Evolutionary conservation across 2,113 vertebrate genomes (phyloP).

Genomic region (Sakesphorus luctuosus): DNA sequence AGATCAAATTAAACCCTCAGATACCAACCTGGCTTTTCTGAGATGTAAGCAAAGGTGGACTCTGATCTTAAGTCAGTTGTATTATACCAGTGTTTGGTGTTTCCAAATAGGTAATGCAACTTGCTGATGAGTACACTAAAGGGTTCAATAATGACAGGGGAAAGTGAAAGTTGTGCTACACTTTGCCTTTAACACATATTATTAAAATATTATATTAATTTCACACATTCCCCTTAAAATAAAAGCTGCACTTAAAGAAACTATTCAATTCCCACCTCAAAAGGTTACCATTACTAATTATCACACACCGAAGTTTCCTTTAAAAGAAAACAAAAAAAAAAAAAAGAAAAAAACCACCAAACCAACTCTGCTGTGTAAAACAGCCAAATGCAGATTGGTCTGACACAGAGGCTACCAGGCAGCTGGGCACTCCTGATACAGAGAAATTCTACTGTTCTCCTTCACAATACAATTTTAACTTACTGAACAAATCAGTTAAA

Average conservation of each 20-base stretch:
- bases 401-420: not conserved
- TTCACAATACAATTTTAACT: not conserved
- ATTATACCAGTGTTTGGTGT: not conserved
- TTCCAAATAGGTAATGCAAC: conserved; percentile 9
- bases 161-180: not conserved
- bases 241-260: not conserved
- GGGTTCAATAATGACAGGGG: not conserved
- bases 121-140: not conserved
- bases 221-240: not conserved
- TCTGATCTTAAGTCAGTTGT: not conserved
- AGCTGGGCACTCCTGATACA: not conserved
- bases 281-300: not conserved
- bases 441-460: not conserved
- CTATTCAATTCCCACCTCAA: not conserved
- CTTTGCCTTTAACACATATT: not conserved
- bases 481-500: not conserved
- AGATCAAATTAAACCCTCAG: not conserved
- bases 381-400: not conserved
- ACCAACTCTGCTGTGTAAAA: not conserved
- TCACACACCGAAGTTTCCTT: not conserved
- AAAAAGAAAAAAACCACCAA: not conserved
- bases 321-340: not conserved
- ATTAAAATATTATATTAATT: not conserved
- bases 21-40: not conserved
- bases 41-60: not conserved